Evolutionary conservation across 2,888 invertebrate genomes (phyloP).

Genomic region (Cheilosia impressa): DNA sequence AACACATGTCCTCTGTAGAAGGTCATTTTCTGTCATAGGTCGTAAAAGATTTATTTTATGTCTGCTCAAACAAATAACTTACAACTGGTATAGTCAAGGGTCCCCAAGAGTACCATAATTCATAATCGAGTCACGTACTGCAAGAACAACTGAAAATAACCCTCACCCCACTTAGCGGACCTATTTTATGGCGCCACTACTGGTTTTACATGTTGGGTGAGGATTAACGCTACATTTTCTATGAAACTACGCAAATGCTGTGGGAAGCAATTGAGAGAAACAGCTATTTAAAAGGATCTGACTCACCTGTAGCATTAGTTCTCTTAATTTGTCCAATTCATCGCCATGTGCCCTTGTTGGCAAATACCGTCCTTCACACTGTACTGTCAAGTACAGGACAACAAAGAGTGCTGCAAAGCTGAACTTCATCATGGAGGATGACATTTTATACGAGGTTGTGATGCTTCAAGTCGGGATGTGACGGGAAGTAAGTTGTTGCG

Average conservation of each 20-base stretch:
- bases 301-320: slow-evolving; percentile 85
- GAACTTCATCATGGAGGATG: slow-evolving; percentile 77
- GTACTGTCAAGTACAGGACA: slow-evolving; percentile 77
- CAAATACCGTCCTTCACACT: slow-evolving; percentile 84
- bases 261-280: not conserved
- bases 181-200: slow-evolving; percentile 34
- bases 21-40: slow-evolving; percentile 22
- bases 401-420: slow-evolving; percentile 66
- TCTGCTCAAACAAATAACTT: slow-evolving; percentile 34
- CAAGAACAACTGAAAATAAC: slow-evolving; percentile 35
- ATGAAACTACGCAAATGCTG: not conserved
- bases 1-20: slow-evolving; percentile 15
- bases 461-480: slow-evolving; percentile 28
- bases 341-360: slow-evolving; percentile 85
- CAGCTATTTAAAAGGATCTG: slow-evolving; percentile 13
- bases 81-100: slow-evolving; percentile 9
- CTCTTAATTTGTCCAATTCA: slow-evolving; percentile 85
- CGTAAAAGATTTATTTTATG: slow-evolving; percentile 30
- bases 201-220: not conserved
- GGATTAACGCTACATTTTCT: not conserved
- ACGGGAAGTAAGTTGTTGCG: slow-evolving; percentile 34
- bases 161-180: slow-evolving; percentile 22
- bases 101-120: slow-evolving; percentile 17
- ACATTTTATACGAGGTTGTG: slow-evolving; percentile 36
- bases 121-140: slow-evolving; percentile 60